These are phyloP conservation scores for Minunthozetes semirufus DNA, from an alignment of 2,888 invertebrate genomes.

Conservation along the genomic window DNA sequence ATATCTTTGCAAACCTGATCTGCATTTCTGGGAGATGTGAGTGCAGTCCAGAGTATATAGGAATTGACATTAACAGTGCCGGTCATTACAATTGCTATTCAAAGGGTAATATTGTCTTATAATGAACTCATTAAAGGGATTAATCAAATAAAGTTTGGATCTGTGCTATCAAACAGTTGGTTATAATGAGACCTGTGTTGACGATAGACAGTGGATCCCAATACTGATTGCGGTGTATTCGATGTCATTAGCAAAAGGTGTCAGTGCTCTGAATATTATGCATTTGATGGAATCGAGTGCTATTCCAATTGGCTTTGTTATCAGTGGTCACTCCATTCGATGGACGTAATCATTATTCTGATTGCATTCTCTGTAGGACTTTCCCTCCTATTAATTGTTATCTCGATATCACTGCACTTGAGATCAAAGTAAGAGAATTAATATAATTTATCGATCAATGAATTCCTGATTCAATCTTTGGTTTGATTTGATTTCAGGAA, in stretches of 20 bases:
- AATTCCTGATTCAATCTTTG: background rate
- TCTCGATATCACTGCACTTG: background rate
- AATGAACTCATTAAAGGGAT: background rate
- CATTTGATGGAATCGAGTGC: conserved; percentile 4
- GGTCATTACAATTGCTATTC: conserved; percentile 6
- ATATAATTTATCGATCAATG: background rate
- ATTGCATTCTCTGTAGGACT: background rate
- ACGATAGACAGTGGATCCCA: conserved; percentile 10
- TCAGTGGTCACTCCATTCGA: background rate
- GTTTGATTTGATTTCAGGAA: background rate
- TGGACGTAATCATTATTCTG: background rate
- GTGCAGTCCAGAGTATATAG: background rate
- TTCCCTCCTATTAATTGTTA: background rate
- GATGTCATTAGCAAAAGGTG: conserved; percentile 6
- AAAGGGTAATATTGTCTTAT: background rate
- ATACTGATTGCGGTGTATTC: background rate
- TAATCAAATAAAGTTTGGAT: background rate
- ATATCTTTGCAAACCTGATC: background rate
- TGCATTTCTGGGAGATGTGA: background rate
- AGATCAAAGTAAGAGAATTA: conserved; percentile 11
- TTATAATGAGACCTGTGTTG: conserved; percentile 17
- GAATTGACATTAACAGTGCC: background rate
- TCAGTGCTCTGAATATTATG: conserved; percentile 9
- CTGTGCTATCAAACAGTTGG: conserved; percentile 11
- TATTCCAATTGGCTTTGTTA: background rate